These are phyloP conservation scores for Brachionus asplanchnoidis DNA, from an alignment of 1,140 invertebrate species.

Conservation along the genomic window DNA sequence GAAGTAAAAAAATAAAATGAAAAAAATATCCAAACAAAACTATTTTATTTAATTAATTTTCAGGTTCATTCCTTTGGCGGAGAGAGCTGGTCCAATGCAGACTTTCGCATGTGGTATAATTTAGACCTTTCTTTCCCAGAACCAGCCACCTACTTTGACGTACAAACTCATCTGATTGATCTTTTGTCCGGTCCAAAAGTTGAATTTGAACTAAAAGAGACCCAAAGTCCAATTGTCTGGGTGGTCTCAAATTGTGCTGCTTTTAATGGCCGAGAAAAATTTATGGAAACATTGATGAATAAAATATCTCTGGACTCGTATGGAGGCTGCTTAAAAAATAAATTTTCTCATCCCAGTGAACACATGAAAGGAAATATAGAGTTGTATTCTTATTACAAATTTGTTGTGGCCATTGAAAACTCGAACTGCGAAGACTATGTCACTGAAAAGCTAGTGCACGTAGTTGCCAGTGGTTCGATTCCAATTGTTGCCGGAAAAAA, in stretches of 20 bases:
- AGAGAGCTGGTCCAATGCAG: conserved; percentile 6
- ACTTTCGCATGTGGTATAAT: conserved; percentile 42
- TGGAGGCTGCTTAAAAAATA: conserved; percentile 38
- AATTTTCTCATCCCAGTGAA: neutral
- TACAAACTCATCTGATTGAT: neutral
- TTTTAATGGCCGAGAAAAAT: conserved; percentile 14
- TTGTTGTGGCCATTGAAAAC: conserved; percentile 42
- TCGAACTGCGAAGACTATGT: conserved; percentile 42
- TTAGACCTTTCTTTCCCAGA: conserved; percentile 22
- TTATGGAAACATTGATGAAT: conserved; percentile 10
- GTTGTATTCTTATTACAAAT: conserved; percentile 36
- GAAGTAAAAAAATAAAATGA: neutral
- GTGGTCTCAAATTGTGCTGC: conserved; percentile 33
- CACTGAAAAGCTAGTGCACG: conserved; percentile 38
- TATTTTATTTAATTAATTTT: neutral
- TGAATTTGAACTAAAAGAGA: neutral
- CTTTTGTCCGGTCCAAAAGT: neutral
- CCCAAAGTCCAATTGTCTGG: conserved; percentile 6
- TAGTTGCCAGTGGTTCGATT: conserved; percentile 27
- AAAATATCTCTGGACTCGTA: conserved; percentile 18
- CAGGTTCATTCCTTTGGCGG: conserved; percentile 21
- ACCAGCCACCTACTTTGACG: conserved; percentile 39
- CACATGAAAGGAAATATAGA: conserved; percentile 41
- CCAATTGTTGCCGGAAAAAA: conserved; percentile 32
- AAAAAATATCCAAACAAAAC: neutral